Evolutionary conservation across 2,797 vertebrate genomes (phyloP).

Genomic region (Vultur gryphus): DNA sequence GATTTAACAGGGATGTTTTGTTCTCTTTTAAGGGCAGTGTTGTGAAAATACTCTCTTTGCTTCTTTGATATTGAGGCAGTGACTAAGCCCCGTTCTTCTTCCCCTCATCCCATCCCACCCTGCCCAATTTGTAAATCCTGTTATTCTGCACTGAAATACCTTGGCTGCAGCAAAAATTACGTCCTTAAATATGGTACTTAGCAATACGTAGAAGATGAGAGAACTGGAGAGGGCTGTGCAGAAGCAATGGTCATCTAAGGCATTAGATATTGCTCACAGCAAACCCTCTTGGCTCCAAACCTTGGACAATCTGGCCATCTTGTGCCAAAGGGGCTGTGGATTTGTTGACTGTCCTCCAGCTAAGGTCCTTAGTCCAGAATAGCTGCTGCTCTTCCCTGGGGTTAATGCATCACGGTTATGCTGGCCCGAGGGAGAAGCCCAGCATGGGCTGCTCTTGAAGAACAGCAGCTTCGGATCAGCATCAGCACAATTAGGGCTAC

Average conservation of each 20-base stretch:
- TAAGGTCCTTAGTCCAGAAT: neutral
- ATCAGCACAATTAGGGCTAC: neutral
- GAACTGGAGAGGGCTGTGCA: neutral
- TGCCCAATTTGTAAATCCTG: neutral
- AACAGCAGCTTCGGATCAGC: neutral
- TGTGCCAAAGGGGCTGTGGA: neutral
- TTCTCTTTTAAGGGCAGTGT: neutral
- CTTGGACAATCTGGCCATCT: neutral
- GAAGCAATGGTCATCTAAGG: neutral
- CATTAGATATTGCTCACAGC: neutral
- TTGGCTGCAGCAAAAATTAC: neutral
- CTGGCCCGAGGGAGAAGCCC: neutral
- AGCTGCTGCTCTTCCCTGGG: neutral
- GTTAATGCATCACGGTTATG: rapidly evolving
- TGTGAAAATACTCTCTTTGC: neutral
- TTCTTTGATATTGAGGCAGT: neutral
- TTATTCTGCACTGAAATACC: neutral
- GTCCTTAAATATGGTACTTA: neutral
- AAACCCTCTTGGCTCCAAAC: neutral
- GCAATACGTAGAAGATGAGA: neutral
- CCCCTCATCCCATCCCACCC: too few species aligned
- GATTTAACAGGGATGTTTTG: neutral
- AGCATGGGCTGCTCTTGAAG: neutral
- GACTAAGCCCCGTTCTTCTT: neutral
- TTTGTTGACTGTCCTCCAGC: neutral